Base-by-base conservation (phyloP, 2,888 invertebrate species). In the Dioctria linearis region DNA sequence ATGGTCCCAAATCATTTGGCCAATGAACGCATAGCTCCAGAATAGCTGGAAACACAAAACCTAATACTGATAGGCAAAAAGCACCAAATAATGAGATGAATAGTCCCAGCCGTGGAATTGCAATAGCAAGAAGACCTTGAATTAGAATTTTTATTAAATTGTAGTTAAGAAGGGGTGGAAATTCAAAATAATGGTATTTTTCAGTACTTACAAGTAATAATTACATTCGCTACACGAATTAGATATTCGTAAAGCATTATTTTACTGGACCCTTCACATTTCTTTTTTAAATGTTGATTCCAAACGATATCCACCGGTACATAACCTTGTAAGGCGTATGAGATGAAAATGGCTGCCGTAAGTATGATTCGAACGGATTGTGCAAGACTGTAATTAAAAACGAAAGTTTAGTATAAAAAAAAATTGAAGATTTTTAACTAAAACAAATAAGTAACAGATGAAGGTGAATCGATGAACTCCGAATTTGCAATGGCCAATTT, bases 251-350 rank as follows among this genome's bases (percentile, higher is more conserved):
- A 88, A 2, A 89, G 84, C 8, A 89, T 67, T 61, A 89, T 88
- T 59, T 90, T 88, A 3, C 84, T 86, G 4, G 79, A 69, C 84
- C 83, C 84, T 75, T 85, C 87, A 82, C 87, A 87, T 78, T 86
- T 86, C 76, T 88, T 86, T 61, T 88, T 88, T 61, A 90, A 84
- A 80, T 90, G 90, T 54, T 89, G 89, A 78, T 86, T 84, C 94
- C 94, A 95, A 39, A 96, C 89, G 75, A 97, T 95, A 83, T 93
- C 93, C 83, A 96, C 93, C 0, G 96, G 96, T 3, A 97, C 97
- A 88, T 95, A 97, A 85, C 96, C 95, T 90, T 97, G 96, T 3
- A 98, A 91, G 0, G 95, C 95, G 86, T 95, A 96, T 0, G 96
- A 94, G 79, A 96, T 92, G 85, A 94, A 95, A 83, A 97, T 94